Percentiles rank a stretch among this genome's conserved stretches.
Evolutionary conservation across 2,888 invertebrate genomes (phyloP).

Genomic region (Drosophila histrio): DNA sequence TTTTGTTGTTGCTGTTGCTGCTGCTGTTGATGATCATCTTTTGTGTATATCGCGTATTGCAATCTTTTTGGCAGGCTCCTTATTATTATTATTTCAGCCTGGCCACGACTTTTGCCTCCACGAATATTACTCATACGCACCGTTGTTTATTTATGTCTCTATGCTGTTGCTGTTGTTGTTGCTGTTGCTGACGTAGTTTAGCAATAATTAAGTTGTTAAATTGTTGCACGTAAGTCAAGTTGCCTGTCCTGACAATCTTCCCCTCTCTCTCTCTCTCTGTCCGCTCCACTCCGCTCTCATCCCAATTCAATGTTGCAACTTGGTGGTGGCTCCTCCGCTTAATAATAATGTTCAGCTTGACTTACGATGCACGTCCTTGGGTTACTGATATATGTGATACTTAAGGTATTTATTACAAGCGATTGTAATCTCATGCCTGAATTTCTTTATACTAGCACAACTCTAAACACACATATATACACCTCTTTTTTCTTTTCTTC

Average conservation of each 20-base stretch:
- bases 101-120: conserved; percentile 54
- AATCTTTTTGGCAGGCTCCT: conserved; percentile 69
- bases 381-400: conserved; percentile 82
- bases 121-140: conserved; percentile 76
- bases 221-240: conserved; percentile 81
- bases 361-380: conserved; percentile 81
- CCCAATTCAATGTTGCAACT: neutral
- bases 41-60: conserved; percentile 68
- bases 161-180: conserved; percentile 42
- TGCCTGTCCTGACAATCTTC: conserved; percentile 20
- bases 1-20: conserved; percentile 20
- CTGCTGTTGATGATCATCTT: conserved; percentile 66
- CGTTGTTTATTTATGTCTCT: conserved; percentile 72
- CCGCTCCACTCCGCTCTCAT: neutral
- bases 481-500: conserved; percentile 7
- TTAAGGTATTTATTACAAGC: conserved; percentile 83
- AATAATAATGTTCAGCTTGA: conserved; percentile 78
- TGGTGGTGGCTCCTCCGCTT: conserved; percentile 55
- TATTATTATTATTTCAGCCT: conserved; percentile 54
- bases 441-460: conserved; percentile 60
- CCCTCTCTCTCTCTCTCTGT: neutral
- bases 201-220: conserved; percentile 83
- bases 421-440: conserved; percentile 79
- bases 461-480: conserved; percentile 21
- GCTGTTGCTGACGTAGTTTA: conserved; percentile 76